These are phyloP conservation scores for Genyomyrus donnyi DNA, from an alignment of 2,113 vertebrate species.

Conservation along the genomic window DNA sequence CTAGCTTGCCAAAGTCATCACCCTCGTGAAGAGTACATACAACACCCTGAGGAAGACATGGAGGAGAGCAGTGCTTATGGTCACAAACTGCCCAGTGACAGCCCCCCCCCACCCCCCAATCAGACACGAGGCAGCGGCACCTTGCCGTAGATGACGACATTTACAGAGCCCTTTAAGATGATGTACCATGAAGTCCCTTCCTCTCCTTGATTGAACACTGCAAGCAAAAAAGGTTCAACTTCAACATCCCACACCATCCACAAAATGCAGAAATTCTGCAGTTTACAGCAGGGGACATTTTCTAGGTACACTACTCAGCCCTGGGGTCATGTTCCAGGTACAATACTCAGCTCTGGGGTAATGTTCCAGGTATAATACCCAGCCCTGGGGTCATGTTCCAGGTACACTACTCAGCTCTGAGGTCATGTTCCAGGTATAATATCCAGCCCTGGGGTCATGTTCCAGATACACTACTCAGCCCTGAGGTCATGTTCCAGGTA, in stretches of 20 bases:
- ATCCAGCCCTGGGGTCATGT: background rate
- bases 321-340: background rate
- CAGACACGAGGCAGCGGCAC: constrained; percentile 49
- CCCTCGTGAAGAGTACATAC: constrained; percentile 94
- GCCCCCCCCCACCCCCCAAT: background rate
- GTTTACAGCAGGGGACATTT: background rate
- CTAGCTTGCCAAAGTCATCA: constrained; percentile 96
- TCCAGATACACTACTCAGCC: background rate
- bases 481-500: background rate
- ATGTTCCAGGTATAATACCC: background rate
- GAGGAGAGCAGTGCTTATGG: background rate
- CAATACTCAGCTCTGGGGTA: background rate
- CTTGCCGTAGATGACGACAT: constrained; percentile 98
- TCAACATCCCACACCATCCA: background rate
- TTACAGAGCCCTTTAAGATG: constrained; percentile 95
- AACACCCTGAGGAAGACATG: constrained; percentile 72
- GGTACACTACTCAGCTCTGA: background rate
- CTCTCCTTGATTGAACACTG: constrained; percentile 98
- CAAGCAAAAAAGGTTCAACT: constrained; percentile 44
- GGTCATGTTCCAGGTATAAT: background rate
- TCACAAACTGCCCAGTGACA: background rate
- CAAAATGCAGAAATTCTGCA: background rate
- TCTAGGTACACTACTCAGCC: background rate
- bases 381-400: background rate
- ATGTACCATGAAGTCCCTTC: constrained; percentile 99